A percentile compares a stretch with the other conserved stretches of the same genome.
Evolutionary conservation across 2,113 vertebrate species (phyloP).

Genomic region (Crotalus tigris): DNA sequence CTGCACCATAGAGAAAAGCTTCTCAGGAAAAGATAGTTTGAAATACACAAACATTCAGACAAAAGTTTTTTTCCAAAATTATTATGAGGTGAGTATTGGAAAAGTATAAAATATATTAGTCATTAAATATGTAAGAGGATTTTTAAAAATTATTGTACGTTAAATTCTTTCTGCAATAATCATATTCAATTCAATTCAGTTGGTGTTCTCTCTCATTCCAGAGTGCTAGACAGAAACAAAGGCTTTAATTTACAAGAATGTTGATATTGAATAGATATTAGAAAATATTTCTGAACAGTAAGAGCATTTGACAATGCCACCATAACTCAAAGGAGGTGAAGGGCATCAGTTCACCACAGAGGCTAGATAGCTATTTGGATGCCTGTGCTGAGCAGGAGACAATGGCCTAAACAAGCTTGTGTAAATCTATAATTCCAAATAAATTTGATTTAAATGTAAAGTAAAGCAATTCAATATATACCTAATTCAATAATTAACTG

Average conservation of each 20-base stretch:
- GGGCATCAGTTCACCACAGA: background rate
- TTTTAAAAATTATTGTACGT: background rate
- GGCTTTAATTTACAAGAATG: background rate
- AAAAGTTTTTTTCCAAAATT: no score
- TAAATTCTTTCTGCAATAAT: background rate
- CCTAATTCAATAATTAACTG: background rate
- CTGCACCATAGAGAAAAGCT: background rate
- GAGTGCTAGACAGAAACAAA: background rate
- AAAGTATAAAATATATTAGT: background rate
- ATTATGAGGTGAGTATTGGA: background rate
- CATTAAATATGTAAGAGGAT: background rate
- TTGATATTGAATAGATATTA: background rate
- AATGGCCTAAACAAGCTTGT: background rate
- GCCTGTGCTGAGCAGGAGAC: background rate
- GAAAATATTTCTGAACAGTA: background rate
- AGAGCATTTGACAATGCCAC: background rate
- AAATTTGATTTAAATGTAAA: background rate
- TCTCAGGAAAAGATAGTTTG: background rate
- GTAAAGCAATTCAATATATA: background rate
- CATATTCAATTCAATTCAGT: background rate
- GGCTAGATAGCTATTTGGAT: background rate
- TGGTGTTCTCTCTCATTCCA: background rate
- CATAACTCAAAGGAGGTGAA: background rate
- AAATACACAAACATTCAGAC: no score
- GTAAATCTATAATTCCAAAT: background rate